Evolutionary conservation across 2,888 invertebrate genomes (phyloP).

Genomic region (Lithophane socia): DNA sequence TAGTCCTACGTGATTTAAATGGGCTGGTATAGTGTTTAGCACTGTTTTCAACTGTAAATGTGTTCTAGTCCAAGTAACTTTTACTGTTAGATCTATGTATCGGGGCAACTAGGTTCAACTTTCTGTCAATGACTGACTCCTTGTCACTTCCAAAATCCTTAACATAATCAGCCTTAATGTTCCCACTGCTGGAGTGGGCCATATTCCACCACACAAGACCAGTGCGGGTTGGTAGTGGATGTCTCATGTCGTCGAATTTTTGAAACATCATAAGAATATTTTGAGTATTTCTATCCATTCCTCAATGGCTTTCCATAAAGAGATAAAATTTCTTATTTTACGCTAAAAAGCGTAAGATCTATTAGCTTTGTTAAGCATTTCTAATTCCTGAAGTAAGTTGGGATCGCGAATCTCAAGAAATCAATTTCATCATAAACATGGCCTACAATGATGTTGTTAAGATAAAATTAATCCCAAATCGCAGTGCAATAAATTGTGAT

Average conservation of each 20-base stretch:
- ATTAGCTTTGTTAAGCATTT: not conserved
- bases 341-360: not conserved
- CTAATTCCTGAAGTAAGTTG: not conserved
- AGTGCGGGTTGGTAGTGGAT: too few relatives aligned
- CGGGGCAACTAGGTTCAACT: not conserved
- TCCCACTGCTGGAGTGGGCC: too few relatives aligned
- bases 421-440: not conserved
- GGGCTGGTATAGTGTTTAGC: not conserved
- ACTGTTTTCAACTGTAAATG: not conserved
- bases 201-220: too few relatives aligned
- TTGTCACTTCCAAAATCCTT: not conserved
- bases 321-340: not conserved
- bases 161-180: not conserved
- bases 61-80: not conserved
- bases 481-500: not conserved
- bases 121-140: not conserved
- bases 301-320: too few relatives aligned
- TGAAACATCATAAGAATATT: too few relatives aligned
- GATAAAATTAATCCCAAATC: not conserved
- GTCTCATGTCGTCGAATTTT: not conserved
- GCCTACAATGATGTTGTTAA: not conserved
- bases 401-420: not conserved
- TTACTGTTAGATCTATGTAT: not conserved
- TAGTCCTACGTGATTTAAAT: slow-evolving; percentile 17
- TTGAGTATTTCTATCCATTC: too few relatives aligned